Evolutionary conservation across 2,797 vertebrate genomes (phyloP).

Genomic region (Pagetopsis macropterus): DNA sequence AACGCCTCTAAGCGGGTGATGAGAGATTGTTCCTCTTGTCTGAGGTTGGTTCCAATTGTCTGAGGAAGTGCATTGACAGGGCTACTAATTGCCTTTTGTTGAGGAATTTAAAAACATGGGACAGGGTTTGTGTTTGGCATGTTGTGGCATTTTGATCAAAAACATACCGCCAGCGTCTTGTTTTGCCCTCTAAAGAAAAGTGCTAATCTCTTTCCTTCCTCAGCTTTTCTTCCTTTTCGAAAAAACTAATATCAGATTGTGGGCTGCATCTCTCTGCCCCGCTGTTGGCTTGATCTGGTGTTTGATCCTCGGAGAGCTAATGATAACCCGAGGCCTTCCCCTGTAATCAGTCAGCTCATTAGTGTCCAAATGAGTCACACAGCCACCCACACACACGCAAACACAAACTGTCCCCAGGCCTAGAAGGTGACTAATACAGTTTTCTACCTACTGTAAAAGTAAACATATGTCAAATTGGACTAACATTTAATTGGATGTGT

Average conservation of each 20-base stretch:
- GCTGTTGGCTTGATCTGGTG: constrained; percentile 47
- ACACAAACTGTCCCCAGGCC: constrained; percentile 36
- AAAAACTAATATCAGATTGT: constrained; percentile 47
- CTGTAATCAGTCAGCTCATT: constrained; percentile 77
- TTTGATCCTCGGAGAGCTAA: constrained; percentile 64
- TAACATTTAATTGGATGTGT: constrained; percentile 24
- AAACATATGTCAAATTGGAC: constrained; percentile 1
- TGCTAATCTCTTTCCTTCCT: constrained; percentile 2
- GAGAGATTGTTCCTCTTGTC: constrained; percentile 50
- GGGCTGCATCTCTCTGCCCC: constrained; percentile 8
- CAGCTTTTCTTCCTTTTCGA: constrained; percentile 30
- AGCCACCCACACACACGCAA: constrained; percentile 22
- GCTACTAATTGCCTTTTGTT: constrained; percentile 43
- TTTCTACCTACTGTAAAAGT: constrained; percentile 21
- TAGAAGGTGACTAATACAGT: constrained; percentile 42
- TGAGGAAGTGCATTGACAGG: constrained; percentile 31
- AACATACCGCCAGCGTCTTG: neutral
- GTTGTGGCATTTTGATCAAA: constrained; percentile 13
- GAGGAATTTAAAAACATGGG: constrained; percentile 19
- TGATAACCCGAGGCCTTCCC: constrained; percentile 60
- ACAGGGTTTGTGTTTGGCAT: constrained; percentile 16
- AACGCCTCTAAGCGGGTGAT: constrained; percentile 35
- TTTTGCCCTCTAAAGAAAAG: neutral
- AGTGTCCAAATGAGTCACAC: constrained; percentile 60
- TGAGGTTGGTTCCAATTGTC: constrained; percentile 42